A percentile compares a stretch with the other conserved stretches of the same genome.
These are phyloP conservation scores for Apamea monoglypha DNA, from an alignment of 2,888 invertebrate species.

Conservation along the genomic window DNA sequence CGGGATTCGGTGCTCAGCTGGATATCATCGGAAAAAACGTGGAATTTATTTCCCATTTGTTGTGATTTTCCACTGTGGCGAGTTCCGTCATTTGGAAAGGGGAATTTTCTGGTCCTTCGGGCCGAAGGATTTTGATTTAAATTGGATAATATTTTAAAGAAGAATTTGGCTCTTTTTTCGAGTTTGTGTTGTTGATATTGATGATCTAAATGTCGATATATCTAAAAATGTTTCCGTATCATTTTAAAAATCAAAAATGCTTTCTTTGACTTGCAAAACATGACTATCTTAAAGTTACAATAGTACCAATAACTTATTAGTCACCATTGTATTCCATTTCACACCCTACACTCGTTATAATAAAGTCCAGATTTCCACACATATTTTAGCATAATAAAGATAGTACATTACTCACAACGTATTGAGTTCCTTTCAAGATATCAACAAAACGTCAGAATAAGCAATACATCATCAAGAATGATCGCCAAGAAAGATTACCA, in stretches of 20 bases:
- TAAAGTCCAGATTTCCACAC: not conserved
- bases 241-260: not conserved
- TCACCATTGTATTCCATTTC: not conserved
- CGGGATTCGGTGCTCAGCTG: constrained; percentile 24
- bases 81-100: constrained; percentile 14
- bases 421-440: constrained; percentile 9
- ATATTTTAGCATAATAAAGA: not conserved
- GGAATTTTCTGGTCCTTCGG: constrained; percentile 8
- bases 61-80: constrained; percentile 31
- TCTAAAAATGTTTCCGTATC: not conserved
- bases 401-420: constrained; percentile 8
- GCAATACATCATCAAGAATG: constrained; percentile 35
- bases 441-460: constrained; percentile 25
- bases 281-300: not conserved
- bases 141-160: not conserved
- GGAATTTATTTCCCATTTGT: constrained; percentile 36
- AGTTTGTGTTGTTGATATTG: not conserved
- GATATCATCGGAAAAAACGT: constrained; percentile 18
- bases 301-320: not conserved
- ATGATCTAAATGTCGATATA: not conserved
- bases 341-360: no score
- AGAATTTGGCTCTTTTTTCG: not conserved
- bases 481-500: constrained; percentile 32
- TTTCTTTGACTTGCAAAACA: not conserved
- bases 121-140: constrained; percentile 7